phyloP scores from a whole-genome alignment of 92 coral and sea anemone species.

The Epizoanthus stellaris region DNA sequence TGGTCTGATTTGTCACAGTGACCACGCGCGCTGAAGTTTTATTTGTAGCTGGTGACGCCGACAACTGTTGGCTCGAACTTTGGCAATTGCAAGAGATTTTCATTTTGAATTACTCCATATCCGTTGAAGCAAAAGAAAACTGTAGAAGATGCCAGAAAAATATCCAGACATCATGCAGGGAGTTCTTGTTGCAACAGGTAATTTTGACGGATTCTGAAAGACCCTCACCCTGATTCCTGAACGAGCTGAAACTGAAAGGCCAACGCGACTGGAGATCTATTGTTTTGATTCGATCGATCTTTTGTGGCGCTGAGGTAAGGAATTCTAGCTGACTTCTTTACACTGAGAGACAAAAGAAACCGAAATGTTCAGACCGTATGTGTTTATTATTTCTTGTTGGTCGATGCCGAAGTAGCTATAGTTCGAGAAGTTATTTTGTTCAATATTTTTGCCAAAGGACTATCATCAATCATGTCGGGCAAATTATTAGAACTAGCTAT shows the following conservation, averaged over 20 bases:
- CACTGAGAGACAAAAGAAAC: constrained; percentile 2
- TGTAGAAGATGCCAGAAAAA: neutral
- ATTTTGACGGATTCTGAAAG: constrained; percentile 13
- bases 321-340: neutral
- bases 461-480: neutral
- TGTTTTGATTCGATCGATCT: constrained; percentile 19
- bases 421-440: neutral
- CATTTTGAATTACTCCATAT: neutral
- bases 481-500: neutral
- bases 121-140: neutral
- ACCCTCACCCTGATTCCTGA: too few species aligned
- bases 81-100: neutral
- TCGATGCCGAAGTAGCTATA: neutral
- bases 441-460: neutral
- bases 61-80: neutral
- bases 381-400: neutral
- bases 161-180: neutral
- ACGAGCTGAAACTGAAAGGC: neutral
- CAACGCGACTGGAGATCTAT: neutral
- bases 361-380: neutral
- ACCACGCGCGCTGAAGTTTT: neutral
- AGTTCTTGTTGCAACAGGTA: neutral
- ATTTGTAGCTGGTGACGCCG: constrained; percentile 7
- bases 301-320: constrained; percentile 23
- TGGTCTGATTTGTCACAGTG: neutral